Conservation (phyloP, 2,797 vertebrate species). For the Sardinella longiceps region DNA sequence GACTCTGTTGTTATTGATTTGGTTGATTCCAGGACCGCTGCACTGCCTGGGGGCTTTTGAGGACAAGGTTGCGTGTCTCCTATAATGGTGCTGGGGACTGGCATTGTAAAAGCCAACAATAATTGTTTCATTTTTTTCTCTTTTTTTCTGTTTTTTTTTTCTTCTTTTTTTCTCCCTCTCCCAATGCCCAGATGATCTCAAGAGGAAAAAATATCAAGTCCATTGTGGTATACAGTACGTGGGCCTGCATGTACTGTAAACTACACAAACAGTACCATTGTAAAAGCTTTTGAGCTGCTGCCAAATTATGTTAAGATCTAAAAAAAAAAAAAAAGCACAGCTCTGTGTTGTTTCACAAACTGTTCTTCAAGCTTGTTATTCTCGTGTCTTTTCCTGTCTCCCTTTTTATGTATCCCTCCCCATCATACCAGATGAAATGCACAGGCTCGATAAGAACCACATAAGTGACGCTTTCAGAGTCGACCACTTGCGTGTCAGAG, state of each 20-base stretch:
- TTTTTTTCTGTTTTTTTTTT: neutral
- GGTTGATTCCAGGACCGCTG: neutral
- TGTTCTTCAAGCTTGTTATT: neutral
- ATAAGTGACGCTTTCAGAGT: conserved; percentile 52
- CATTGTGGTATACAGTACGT: conserved; percentile 54
- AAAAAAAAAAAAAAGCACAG: neutral
- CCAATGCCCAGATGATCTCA: conserved; percentile 44
- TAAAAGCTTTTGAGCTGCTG: conserved; percentile 50
- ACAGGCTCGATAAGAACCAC: conserved; percentile 44
- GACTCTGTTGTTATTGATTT: conserved; percentile 29
- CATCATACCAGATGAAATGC: conserved; percentile 37
- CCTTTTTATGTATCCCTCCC: neutral
- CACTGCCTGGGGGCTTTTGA: conserved; percentile 29
- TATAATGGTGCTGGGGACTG: neutral
- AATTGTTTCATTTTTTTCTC: conserved; percentile 7
- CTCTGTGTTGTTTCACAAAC: neutral
- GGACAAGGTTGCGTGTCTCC: conserved; percentile 36
- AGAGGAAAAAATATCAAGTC: conserved; percentile 46
- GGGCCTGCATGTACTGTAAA: conserved; percentile 37
- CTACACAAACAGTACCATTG: conserved; percentile 36
- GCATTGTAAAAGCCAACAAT: conserved; percentile 34
- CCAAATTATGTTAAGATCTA: conserved; percentile 36
- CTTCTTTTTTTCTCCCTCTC: neutral
- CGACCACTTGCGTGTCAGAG: conserved; percentile 58
- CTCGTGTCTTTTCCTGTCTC: neutral